phyloP scores from a whole-genome alignment of 2,113 vertebrate genomes.

The Barnardius zonarius region DNA sequence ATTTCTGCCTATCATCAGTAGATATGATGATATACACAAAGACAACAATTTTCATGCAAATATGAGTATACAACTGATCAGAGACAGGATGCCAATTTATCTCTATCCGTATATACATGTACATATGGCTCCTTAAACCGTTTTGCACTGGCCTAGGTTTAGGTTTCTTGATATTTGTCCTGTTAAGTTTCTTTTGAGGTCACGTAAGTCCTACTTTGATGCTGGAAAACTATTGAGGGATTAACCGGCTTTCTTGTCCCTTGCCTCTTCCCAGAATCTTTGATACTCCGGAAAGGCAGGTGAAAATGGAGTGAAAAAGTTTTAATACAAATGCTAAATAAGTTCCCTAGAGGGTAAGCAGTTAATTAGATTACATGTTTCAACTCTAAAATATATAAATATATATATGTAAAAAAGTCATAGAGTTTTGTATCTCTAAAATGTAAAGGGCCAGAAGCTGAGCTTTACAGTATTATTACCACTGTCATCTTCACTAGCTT shows the following conservation, averaged over 20 bases:
- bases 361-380: conserved; percentile 59
- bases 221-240: neutral
- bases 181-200: neutral
- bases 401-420: neutral
- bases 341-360: conserved; percentile 10
- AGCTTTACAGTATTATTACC: conserved; percentile 1
- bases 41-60: neutral
- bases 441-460: neutral
- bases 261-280: neutral
- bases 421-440: neutral
- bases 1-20: neutral
- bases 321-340: neutral
- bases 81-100: neutral
- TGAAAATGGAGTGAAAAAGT: neutral
- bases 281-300: neutral
- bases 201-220: neutral
- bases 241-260: neutral
- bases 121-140: neutral
- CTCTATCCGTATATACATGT: neutral
- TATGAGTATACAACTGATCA: neutral
- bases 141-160: neutral
- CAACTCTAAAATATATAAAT: neutral
- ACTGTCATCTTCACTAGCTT: conserved; percentile 4
- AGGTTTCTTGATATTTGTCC: neutral
- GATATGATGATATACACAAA: neutral